Conservation (phyloP, 2,797 vertebrate species). For the Bradypodion pumilum region DNA sequence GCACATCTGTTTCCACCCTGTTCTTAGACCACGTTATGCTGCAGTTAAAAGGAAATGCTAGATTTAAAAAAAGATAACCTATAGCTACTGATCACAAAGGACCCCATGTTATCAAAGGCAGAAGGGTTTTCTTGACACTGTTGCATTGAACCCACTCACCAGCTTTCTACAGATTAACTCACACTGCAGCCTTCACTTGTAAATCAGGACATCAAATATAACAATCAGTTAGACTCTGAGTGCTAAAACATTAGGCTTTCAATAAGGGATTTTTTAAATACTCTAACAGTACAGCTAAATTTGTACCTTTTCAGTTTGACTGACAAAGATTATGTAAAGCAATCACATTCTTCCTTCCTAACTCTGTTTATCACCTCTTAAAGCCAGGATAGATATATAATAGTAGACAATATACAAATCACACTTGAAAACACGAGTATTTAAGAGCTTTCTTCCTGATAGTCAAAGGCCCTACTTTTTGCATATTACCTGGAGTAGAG, state of each 20-base stretch:
- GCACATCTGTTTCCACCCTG: neutral
- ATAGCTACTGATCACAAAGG: neutral
- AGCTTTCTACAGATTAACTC: neutral
- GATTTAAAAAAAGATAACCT: neutral
- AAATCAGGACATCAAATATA: neutral
- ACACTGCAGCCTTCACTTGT: neutral
- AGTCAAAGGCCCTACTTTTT: neutral
- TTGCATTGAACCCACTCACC: neutral
- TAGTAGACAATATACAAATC: neutral
- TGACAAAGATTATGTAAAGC: neutral
- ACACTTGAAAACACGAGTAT: neutral
- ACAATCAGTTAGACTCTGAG: neutral
- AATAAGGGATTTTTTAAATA: neutral
- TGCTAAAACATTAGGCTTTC: neutral
- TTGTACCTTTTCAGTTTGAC: neutral
- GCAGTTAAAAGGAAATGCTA: neutral
- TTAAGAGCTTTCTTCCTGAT: neutral
- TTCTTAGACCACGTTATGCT: neutral
- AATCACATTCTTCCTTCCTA: neutral
- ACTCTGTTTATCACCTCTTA: neutral
- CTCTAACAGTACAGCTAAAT: neutral
- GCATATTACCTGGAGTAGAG: neutral
- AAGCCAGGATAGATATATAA: no score
- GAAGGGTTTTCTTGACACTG: neutral
- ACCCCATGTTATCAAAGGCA: neutral